These are phyloP conservation scores for Artibeus jamaicensis DNA, from an alignment of 2,797 vertebrate species.

Conservation along the genomic window DNA sequence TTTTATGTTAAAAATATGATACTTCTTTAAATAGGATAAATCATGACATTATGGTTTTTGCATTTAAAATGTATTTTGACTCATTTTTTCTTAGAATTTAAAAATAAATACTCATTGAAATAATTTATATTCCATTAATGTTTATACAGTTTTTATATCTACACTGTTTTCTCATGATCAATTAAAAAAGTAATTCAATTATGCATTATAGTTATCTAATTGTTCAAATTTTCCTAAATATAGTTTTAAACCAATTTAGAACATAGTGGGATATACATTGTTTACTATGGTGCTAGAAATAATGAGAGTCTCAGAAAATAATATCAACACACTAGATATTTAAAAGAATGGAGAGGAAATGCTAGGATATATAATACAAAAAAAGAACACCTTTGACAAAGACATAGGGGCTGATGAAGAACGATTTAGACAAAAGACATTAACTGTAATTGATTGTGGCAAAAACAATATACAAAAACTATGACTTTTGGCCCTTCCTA, in stretches of 20 bases:
- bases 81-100: not conserved
- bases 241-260: slow-evolving; percentile 70
- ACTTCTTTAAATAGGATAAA: not conserved
- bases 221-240: slow-evolving; percentile 75
- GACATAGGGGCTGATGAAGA: slow-evolving; percentile 27
- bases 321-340: slow-evolving; percentile 65
- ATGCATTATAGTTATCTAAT: slow-evolving; percentile 8
- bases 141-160: not conserved
- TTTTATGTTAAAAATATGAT: not conserved
- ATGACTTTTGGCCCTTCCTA: not conserved
- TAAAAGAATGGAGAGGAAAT: slow-evolving; percentile 73
- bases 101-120: slow-evolving; percentile 6
- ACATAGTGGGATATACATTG: slow-evolving; percentile 73
- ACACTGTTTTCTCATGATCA: not conserved
- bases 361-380: slow-evolving; percentile 70
- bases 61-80: not conserved
- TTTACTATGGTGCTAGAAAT: slow-evolving; percentile 76
- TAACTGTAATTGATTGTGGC: slow-evolving; percentile 45
- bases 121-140: slow-evolving; percentile 20
- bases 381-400: slow-evolving; percentile 61
- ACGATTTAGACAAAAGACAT: slow-evolving; percentile 75
- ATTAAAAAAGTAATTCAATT: slow-evolving; percentile 36
- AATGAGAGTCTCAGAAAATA: slow-evolving; percentile 73
- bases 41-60: not conserved
- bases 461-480: slow-evolving; percentile 39